A percentile compares a stretch with the other conserved stretches of the same genome.
These are phyloP conservation scores for Cataglyphis rosenhaueri DNA, from an alignment of 2,888 invertebrate species.

Conservation along the genomic window DNA sequence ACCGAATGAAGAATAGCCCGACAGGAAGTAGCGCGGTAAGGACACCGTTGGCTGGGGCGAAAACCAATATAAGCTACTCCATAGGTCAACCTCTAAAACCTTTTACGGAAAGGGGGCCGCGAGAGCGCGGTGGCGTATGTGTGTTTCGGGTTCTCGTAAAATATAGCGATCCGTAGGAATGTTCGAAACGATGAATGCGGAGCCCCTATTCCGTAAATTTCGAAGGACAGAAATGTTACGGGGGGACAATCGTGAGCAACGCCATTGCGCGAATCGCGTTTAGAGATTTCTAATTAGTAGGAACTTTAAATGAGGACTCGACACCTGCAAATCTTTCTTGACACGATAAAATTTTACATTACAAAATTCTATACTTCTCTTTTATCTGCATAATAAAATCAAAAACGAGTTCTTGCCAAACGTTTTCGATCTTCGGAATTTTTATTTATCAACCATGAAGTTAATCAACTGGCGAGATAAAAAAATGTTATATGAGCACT, in stretches of 20 bases:
- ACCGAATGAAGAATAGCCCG: slow-evolving; percentile 55
- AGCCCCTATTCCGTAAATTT: slow-evolving; percentile 6
- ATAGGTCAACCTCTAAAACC: slow-evolving; percentile 60
- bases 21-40: slow-evolving; percentile 58
- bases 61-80: slow-evolving; percentile 63
- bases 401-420: not conserved
- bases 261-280: not conserved
- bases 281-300: not conserved
- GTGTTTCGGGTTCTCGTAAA: slow-evolving; percentile 43
- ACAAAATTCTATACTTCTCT: not conserved
- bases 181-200: slow-evolving; percentile 47
- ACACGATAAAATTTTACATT: not conserved
- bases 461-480: slow-evolving; percentile 1
- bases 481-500: not conserved
- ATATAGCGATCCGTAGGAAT: slow-evolving; percentile 48
- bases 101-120: slow-evolving; percentile 14
- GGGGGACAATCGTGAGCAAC: not conserved
- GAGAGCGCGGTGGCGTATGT: slow-evolving; percentile 32
- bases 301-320: slow-evolving; percentile 12
- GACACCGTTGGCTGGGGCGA: slow-evolving; percentile 34
- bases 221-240: slow-evolving; percentile 1
- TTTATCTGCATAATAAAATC: slow-evolving; percentile 2
- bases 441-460: not conserved
- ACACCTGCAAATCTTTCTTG: not conserved
- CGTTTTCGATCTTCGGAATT: not conserved